Conservation (phyloP, 2,888 invertebrate genomes). For the Ganaspis brasiliensis region DNA sequence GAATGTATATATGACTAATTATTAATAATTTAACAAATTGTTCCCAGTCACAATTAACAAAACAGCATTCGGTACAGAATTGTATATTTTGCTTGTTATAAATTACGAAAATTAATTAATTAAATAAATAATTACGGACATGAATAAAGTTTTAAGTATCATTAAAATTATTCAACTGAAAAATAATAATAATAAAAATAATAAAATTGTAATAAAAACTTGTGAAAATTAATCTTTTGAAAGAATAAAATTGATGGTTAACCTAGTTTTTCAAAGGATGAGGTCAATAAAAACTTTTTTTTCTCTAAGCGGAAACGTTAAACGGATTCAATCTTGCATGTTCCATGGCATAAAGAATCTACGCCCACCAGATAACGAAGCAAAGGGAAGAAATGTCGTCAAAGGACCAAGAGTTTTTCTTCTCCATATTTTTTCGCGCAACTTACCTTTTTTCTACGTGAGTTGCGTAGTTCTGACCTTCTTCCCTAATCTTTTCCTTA, state of each 20-base stretch:
- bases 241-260: neutral
- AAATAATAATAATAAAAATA: no score
- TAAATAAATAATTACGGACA: no score
- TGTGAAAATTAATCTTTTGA: neutral
- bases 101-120: no score
- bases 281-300: neutral
- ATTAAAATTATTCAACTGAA: no score
- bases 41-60: no score
- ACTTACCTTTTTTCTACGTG: neutral
- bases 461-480: neutral
- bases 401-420: neutral
- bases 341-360: neutral
- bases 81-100: no score
- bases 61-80: no score
- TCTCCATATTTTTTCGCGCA: neutral
- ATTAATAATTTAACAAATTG: no score
- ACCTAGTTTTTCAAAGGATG: neutral
- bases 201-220: no score
- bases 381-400: neutral
- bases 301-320: neutral
- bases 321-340: constrained; percentile 8
- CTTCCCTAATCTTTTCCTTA: neutral
- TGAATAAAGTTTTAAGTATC: no score
- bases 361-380: constrained; percentile 7
- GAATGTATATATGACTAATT: no score